Conservation (phyloP, 1,140 invertebrate genomes). For the Chymomyza costata region DNA sequence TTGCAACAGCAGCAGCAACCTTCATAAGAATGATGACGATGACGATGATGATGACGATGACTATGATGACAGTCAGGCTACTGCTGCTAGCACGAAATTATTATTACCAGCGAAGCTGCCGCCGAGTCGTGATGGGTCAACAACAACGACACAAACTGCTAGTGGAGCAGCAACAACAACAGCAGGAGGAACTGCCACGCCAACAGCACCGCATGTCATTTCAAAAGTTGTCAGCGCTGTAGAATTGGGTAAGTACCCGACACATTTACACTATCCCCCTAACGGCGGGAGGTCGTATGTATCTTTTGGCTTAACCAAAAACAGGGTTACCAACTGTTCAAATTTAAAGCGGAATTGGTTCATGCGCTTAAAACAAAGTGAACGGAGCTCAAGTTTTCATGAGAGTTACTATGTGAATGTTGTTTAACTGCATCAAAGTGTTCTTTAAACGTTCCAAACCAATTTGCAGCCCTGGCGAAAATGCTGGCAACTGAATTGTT, state of each 20-base stretch:
- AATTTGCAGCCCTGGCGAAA: no score
- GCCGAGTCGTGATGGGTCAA: slow-evolving; percentile 31
- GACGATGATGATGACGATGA: slow-evolving; percentile 24
- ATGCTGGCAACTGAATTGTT: no score
- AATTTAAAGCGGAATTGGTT: no score
- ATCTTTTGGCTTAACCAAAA: no score
- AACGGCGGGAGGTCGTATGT: no score
- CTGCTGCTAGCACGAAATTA: slow-evolving; percentile 45
- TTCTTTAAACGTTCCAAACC: no score
- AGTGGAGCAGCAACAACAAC: slow-evolving; percentile 5
- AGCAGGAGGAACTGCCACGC: slow-evolving; percentile 10
- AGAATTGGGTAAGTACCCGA: slow-evolving; percentile 54
- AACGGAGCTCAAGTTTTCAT: no score
- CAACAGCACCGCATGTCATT: slow-evolving; percentile 53
- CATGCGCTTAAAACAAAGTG: no score
- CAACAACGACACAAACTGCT: slow-evolving; percentile 16
- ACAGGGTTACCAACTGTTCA: no score
- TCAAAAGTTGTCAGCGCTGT: slow-evolving; percentile 53
- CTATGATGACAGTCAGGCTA: no score
- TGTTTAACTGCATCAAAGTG: no score
- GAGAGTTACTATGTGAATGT: no score
- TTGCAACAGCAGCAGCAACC: slow-evolving; percentile 26
- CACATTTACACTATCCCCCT: slow-evolving; percentile 5
- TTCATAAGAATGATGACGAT: slow-evolving; percentile 7
- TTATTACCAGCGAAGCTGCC: slow-evolving; percentile 34